A percentile compares a stretch with the other conserved stretches of the same genome.
These are phyloP conservation scores for Falco berigora DNA, from an alignment of 2,797 vertebrate genomes.

Conservation along the genomic window DNA sequence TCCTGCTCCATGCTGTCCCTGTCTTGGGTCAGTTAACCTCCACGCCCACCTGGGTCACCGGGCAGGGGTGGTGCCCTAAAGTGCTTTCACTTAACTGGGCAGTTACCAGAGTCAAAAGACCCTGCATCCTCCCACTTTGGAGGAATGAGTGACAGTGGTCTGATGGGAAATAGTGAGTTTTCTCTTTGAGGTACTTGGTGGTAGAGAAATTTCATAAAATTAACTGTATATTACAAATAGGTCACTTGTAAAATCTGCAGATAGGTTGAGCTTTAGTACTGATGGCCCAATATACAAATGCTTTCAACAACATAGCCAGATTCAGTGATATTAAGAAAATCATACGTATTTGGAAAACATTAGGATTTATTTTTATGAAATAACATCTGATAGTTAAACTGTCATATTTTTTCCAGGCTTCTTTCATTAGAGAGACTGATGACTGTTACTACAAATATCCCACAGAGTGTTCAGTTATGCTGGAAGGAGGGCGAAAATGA, in stretches of 20 bases:
- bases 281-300: not conserved
- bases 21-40: not conserved
- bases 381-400: slow-evolving; percentile 2
- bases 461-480: not conserved
- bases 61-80: not conserved
- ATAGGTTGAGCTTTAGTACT: not conserved
- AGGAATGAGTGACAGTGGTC: not conserved
- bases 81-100: not conserved
- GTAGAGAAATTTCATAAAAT: not conserved
- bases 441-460: slow-evolving; percentile 20
- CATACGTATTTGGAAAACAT: not conserved
- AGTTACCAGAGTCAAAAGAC: not conserved
- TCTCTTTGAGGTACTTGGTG: not conserved
- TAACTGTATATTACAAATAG: not conserved
- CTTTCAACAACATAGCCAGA: not conserved
- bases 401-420: slow-evolving; percentile 16
- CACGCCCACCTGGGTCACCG: not conserved
- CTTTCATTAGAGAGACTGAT: slow-evolving; percentile 23
- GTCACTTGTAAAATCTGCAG: not conserved
- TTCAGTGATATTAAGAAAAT: not conserved
- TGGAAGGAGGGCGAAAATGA: not conserved
- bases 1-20: not conserved
- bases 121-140: not conserved
- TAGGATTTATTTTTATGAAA: not conserved
- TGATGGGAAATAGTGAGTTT: not conserved